Evolutionary conservation across 2,113 vertebrate genomes (phyloP).

Genomic region (Rutilus rutilus): DNA sequence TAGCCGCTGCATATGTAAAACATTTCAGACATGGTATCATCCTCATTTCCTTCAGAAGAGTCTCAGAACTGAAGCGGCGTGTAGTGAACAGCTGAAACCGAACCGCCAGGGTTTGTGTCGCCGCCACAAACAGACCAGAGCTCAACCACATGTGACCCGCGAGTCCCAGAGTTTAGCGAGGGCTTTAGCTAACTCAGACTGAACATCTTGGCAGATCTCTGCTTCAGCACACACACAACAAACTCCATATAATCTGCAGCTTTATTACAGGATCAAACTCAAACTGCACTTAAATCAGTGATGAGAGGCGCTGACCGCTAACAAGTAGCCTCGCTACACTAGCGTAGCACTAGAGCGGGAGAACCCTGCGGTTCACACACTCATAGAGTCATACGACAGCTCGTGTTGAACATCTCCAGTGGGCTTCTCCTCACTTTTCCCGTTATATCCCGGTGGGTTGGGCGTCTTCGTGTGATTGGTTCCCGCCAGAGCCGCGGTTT

Average conservation of each 20-base stretch:
- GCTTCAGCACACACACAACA: neutral
- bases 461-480: neutral
- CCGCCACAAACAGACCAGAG: constrained; percentile 30
- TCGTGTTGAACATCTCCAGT: neutral
- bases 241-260: neutral
- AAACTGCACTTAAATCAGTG: neutral
- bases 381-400: neutral
- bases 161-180: neutral
- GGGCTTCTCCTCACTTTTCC: neutral
- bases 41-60: neutral
- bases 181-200: neutral
- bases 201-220: neutral
- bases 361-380: neutral
- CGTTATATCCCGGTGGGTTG: neutral
- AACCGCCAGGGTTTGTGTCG: neutral
- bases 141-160: neutral
- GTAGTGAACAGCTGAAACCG: neutral
- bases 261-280: neutral
- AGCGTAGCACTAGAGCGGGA: neutral
- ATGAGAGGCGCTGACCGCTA: constrained; percentile 1
- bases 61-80: neutral
- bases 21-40: neutral
- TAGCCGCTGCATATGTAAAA: neutral
- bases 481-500: neutral
- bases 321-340: neutral